Evolutionary conservation across 2,888 invertebrate species (phyloP), one percentile per base, ranked within the genome.

Genomic region (Sphaeridia pumilis): DNA sequence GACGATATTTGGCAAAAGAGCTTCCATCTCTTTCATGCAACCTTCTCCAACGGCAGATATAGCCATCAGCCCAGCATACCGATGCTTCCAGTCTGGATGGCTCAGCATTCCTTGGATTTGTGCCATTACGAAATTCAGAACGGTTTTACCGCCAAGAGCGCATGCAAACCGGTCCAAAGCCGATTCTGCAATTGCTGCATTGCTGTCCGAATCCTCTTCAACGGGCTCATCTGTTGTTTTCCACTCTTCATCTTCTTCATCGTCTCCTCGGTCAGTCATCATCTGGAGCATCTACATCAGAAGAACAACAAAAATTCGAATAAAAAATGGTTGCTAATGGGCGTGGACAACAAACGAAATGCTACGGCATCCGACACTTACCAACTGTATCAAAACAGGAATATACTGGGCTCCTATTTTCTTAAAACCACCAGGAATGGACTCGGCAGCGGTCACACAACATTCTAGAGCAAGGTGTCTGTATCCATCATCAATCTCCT

Each of bases 51-150:
- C 87, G 0, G 95, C 92, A 4, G 95, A 97, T 44, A 98, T 84
- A 0, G 97, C 97, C 95, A 98, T 98, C 34, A 98, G 77, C 2
- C 93, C 98, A 38, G 97, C 97, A 72, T 97, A 90, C n/a, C 88
- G 78, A 63, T 84, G 83, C 65, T 83, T 82, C 89, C 89, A 89
- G 67, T 87, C 83, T 12, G 79, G 76, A 60, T 82, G 84, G 44
- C 76, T 76, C 65, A 97, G 74, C 94, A 97, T 93, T 34, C 76
- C 76, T 0, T 93, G 89, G 59, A 97, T 81, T 67, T 82, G 82
- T 46, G 78, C 79, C 59, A 90, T 83, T 52, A 95, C 88, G 66
- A 88, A 81, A 1, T 88, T 88, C 58, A 98, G 74, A 74, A 98
- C 85, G 0, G 86, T 85, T 75, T 85, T 85, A 26, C 93, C 93